These are phyloP conservation scores for Helarctos malayanus DNA, from an alignment of 2,797 vertebrate species.

Conservation along the genomic window DNA sequence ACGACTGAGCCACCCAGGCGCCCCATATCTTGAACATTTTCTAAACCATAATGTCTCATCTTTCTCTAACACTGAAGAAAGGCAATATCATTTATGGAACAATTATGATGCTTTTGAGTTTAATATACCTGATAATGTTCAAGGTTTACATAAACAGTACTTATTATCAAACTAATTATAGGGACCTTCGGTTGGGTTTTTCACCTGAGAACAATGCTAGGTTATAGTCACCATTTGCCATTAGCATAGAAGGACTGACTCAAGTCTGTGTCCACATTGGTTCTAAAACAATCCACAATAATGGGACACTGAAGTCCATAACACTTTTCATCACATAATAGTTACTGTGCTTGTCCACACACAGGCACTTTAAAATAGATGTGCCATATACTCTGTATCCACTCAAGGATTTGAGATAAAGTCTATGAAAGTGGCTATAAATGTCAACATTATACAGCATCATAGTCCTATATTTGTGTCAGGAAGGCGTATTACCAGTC, in stretches of 20 bases:
- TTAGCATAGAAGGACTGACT: neutral
- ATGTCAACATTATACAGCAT: conserved; percentile 69
- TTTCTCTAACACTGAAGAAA: neutral
- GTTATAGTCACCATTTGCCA: neutral
- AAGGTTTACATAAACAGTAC: neutral
- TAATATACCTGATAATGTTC: neutral
- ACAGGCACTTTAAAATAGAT: conserved; percentile 52
- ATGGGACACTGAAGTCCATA: neutral
- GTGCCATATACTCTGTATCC: neutral
- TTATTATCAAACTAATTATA: conserved; percentile 51
- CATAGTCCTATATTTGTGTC: conserved; percentile 70
- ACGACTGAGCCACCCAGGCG: no score
- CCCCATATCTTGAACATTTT: neutral
- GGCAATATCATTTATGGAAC: neutral
- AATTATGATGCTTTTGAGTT: neutral
- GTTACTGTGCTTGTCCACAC: neutral
- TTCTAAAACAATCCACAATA: neutral
- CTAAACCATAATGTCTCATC: neutral
- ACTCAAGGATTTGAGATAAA: conserved; percentile 68
- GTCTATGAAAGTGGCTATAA: conserved; percentile 75
- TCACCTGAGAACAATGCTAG: neutral
- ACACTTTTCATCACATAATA: neutral
- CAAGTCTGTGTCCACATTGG: neutral
- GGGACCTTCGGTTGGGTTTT: neutral
- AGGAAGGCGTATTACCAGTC: conserved; percentile 67